phyloP scores from a whole-genome alignment of 2,888 invertebrate species.

The Lasius fuliginosus region DNA sequence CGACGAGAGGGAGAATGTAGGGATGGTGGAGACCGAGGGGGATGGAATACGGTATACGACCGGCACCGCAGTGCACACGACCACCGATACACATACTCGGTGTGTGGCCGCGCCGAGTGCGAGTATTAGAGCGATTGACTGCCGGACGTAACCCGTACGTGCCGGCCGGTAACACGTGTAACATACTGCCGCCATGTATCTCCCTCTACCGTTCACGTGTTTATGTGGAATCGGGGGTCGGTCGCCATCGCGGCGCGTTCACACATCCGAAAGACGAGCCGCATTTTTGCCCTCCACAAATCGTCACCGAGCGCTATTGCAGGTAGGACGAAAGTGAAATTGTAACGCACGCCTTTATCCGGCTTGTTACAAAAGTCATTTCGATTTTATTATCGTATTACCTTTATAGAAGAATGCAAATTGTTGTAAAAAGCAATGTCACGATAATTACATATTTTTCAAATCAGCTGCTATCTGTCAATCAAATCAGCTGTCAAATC shows the following conservation, averaged over 20 bases:
- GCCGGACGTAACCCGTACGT: conserved; percentile 86
- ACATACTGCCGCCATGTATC: conserved; percentile 86
- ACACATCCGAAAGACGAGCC: conserved; percentile 57
- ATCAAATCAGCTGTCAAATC: not conserved
- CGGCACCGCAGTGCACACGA: conserved; percentile 69
- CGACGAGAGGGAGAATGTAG: conserved; percentile 36
- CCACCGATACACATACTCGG: conserved; percentile 62
- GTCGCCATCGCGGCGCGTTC: conserved; percentile 73
- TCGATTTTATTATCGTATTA: not conserved
- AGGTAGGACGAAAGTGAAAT: conserved; percentile 39
- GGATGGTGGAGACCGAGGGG: conserved; percentile 52
- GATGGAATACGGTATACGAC: conserved; percentile 59
- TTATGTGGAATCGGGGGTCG: conserved; percentile 78
- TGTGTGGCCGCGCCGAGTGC: conserved; percentile 78
- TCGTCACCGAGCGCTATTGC: conserved; percentile 51
- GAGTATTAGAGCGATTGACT: conserved; percentile 86
- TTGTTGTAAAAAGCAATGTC: not conserved
- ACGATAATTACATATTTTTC: not conserved
- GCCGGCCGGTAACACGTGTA: conserved; percentile 86
- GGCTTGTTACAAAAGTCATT: not conserved
- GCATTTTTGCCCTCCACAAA: conserved; percentile 54
- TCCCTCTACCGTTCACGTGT: conserved; percentile 81
- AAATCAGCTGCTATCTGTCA: too few relatives aligned
- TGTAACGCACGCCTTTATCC: not conserved
- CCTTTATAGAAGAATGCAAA: not conserved